Percentiles rank a stretch among this genome's conserved stretches.
phyloP scores from a whole-genome alignment of 2,113 vertebrate genomes.

The Xenopus laevis region DNA sequence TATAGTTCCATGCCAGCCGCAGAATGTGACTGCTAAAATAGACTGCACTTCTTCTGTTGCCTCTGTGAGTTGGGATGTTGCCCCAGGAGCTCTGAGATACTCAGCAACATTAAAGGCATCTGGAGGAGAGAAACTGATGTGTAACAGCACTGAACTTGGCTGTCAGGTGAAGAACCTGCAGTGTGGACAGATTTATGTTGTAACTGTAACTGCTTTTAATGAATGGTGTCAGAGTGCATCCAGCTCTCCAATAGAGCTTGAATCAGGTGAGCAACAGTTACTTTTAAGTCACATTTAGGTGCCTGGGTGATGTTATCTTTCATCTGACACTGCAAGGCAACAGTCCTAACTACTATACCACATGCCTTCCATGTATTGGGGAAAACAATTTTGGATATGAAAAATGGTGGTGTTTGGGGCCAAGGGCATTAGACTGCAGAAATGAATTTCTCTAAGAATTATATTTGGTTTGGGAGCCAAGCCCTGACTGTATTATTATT shows the following conservation, averaged over 20 bases:
- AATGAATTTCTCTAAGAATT: too few relatives aligned
- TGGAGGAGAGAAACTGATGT: slow-evolving; percentile 32
- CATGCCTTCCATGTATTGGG: too few relatives aligned
- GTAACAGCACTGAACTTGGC: slow-evolving; percentile 46
- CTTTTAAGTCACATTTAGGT: too few relatives aligned
- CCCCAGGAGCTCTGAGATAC: slow-evolving; percentile 57
- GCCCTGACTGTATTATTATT: too few relatives aligned
- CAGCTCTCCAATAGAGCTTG: not conserved
- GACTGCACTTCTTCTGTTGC: slow-evolving; percentile 61
- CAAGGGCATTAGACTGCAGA: too few relatives aligned
- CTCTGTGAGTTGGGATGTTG: slow-evolving; percentile 58
- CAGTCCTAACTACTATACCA: too few relatives aligned
- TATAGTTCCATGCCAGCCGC: slow-evolving; percentile 67
- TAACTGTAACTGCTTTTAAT: slow-evolving; percentile 62
- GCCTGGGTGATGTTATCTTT: too few relatives aligned
- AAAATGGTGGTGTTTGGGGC: too few relatives aligned
- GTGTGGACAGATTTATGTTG: slow-evolving; percentile 60
- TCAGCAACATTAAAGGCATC: slow-evolving; percentile 50
- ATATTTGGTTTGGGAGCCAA: too few relatives aligned
- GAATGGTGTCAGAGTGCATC: slow-evolving; percentile 60
- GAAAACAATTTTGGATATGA: too few relatives aligned
- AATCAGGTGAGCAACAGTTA: slow-evolving; percentile 15
- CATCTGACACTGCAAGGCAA: too few relatives aligned
- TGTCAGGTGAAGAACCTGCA: slow-evolving; percentile 57
- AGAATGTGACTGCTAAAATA: slow-evolving; percentile 56